phyloP scores from a whole-genome alignment of 2,888 invertebrate genomes.

The Pachydiplax longipennis region DNA sequence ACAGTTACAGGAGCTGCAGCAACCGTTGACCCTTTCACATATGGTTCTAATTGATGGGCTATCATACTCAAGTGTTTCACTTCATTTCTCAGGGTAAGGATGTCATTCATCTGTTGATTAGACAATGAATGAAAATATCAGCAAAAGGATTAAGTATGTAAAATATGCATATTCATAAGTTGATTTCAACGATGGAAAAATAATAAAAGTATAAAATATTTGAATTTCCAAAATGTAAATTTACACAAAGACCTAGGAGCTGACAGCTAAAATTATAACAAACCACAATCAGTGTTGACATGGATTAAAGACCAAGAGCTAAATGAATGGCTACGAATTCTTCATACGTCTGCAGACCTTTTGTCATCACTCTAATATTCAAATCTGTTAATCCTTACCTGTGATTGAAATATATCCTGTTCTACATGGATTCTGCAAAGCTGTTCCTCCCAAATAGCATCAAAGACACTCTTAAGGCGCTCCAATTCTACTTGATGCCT shows the following conservation, averaged over 20 bases:
- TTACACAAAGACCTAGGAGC: no score
- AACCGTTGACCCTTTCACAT: slow-evolving; percentile 53
- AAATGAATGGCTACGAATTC: no score
- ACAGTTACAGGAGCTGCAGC: not conserved
- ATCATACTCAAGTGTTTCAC: slow-evolving; percentile 70
- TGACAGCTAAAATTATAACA: no score
- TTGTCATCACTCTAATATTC: no score
- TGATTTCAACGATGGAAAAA: not conserved
- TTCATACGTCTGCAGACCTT: no score
- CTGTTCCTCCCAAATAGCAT: slow-evolving; percentile 76
- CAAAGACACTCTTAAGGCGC: slow-evolving; percentile 67
- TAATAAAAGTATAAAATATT: no score
- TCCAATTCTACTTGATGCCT: slow-evolving; percentile 70
- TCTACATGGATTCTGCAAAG: slow-evolving; percentile 74
- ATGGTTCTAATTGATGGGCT: slow-evolving; percentile 72
- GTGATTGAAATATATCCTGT: slow-evolving; percentile 71
- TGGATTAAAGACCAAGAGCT: no score
- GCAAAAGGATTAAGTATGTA: not conserved
- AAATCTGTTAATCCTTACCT: slow-evolving; percentile 56
- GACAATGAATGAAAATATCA: not conserved
- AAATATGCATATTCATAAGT: not conserved
- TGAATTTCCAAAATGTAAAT: no score
- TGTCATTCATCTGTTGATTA: slow-evolving; percentile 68
- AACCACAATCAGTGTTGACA: no score
- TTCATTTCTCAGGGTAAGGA: slow-evolving; percentile 69